A percentile compares a stretch with the other conserved stretches of the same genome.
Conservation (phyloP, 2,797 vertebrate species). For the Smutsia gigantea region DNA sequence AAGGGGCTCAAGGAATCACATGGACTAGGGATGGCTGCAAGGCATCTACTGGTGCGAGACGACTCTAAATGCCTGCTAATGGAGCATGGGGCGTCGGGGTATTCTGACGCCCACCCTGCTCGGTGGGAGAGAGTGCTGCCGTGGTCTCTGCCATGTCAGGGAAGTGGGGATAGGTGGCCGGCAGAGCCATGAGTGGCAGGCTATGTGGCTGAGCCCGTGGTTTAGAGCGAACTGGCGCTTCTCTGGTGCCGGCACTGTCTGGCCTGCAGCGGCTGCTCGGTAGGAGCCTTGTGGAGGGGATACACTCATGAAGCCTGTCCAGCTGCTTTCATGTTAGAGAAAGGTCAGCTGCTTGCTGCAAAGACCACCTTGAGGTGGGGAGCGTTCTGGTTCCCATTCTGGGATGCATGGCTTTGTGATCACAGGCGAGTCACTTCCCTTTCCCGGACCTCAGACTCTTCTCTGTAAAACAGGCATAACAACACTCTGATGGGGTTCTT, state of each 20-base stretch:
- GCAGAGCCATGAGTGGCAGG: accelerated
- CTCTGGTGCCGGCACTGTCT: neutral
- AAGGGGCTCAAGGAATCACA: no score
- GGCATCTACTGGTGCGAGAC: accelerated
- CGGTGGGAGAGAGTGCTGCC: no score
- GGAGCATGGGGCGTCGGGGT: accelerated
- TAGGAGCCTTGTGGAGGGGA: accelerated
- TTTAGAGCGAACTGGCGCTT: accelerated
- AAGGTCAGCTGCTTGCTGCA: neutral
- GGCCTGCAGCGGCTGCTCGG: neutral
- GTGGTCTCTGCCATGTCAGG: accelerated
- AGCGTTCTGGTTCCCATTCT: neutral
- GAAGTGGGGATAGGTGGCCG: neutral
- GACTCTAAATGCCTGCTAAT: accelerated
- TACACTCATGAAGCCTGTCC: accelerated
- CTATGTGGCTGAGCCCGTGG: accelerated
- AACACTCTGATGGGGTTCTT: neutral
- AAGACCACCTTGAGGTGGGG: no score
- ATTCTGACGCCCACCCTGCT: neutral
- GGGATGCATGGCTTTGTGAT: neutral
- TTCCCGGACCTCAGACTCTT: neutral
- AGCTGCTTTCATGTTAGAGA: neutral
- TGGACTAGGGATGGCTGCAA: accelerated
- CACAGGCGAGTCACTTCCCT: neutral
- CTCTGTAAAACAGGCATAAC: neutral